Percentiles rank a stretch among this genome's conserved stretches.
Evolutionary conservation across 2,888 invertebrate genomes (phyloP).

Genomic region (Volucella zonaria): DNA sequence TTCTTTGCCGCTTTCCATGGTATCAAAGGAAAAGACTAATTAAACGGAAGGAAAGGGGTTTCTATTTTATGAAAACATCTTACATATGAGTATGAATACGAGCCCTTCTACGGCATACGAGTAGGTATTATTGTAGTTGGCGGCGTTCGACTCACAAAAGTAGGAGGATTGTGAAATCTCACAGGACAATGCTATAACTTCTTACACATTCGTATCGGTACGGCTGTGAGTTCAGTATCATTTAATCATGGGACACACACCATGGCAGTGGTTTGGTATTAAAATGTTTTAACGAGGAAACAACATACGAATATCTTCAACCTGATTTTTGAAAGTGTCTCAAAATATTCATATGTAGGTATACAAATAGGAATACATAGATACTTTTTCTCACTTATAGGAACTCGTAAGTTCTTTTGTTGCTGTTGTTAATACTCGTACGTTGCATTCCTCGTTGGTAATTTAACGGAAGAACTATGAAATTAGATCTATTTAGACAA

Average conservation of each 20-base stretch:
- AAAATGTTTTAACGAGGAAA: constrained; percentile 45
- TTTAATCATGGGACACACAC: constrained; percentile 31
- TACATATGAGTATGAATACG: constrained; percentile 4
- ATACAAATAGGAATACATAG: too few species aligned
- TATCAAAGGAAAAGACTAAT: constrained; percentile 44
- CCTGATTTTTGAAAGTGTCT: constrained; percentile 6
- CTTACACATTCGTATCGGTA: too few species aligned
- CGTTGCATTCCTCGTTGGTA: constrained; percentile 9
- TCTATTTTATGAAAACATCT: constrained; percentile 12
- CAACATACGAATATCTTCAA: too few species aligned
- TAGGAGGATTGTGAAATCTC: neutral
- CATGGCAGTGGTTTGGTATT: constrained; percentile 15
- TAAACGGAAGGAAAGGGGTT: constrained; percentile 29
- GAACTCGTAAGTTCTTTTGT: constrained; percentile 4
- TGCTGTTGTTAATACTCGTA: constrained; percentile 8
- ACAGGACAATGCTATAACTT: neutral
- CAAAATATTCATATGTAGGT: neutral
- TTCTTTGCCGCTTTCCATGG: constrained; percentile 25
- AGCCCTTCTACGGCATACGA: too few species aligned
- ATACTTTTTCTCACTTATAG: too few species aligned
- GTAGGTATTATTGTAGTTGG: too few species aligned
- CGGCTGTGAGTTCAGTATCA: neutral
- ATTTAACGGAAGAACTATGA: constrained; percentile 7
- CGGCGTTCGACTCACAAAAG: neutral
- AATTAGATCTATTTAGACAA: neutral